Base-by-base conservation (phyloP, 2,113 vertebrate genomes). In the Pterocles gutturalis region DNA sequence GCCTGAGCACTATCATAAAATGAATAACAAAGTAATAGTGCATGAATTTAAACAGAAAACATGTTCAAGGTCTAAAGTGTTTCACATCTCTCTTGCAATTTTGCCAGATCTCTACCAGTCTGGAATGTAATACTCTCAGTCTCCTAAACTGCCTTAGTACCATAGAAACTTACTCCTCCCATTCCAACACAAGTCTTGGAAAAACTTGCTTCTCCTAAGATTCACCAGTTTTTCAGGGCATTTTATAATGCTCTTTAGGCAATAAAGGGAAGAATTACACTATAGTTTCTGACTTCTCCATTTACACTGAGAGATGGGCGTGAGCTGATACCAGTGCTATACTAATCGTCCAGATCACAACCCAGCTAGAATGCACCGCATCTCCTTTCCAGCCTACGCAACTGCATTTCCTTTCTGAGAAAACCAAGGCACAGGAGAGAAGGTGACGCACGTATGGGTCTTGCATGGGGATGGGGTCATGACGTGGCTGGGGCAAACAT, bases 401-500 rank as follows among this genome's bases (percentile, higher is more conserved):
- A 87, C 24, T 57, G 72, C 80, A 82, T 91, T 96, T 96, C 96
- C 96, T 87, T 96, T 96, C 96, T 96, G 91, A 96, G 96, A 97
- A 96, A 96, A 51, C 25, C 77, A 43, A 31, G 55, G 46, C 70
- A 54, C 33, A 29, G 83, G 18, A 96, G 91, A 83, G 72, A 92
- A 76, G 45, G 77, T 96, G 96, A 97, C 91, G 89, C 91, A 96
- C 4, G 0, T 9, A 12, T 1, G 0, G 29, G 77, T 85, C 83
- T 36, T 20, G 10, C 86, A 54, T 0, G 2, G 78, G 34, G 38
- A n/a, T 1, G 0, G 46, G 67, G 61, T 94, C 89, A 45, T 91
- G 87, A 93, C 10, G 87, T 92, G 93, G 43, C 77, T 78, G 72
- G 38, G 80, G 21, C 69, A 95, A 41, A 89, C 31, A 14, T 4